Conservation (phyloP, 2,113 vertebrate species). For the Delphinus delphis region DNA sequence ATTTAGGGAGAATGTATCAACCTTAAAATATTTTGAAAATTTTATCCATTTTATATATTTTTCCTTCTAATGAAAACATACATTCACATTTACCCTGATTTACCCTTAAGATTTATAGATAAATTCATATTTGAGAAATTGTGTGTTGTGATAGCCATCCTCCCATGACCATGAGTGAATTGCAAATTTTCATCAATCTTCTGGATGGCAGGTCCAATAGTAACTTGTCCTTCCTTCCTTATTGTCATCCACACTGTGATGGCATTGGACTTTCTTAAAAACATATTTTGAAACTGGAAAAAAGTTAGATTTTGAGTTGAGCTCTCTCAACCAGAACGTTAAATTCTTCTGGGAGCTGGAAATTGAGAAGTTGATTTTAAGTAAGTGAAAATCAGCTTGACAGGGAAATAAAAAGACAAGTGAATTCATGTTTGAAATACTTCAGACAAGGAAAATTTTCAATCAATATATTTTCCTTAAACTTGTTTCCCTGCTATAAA, state of each 20-base stretch:
- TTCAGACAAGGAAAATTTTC: not conserved
- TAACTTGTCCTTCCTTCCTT: not conserved
- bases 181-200: not conserved
- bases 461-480: not conserved
- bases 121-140: not conserved
- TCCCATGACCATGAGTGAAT: not conserved
- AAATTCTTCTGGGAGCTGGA: not conserved
- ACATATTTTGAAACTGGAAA: not conserved
- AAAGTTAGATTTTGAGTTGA: not conserved
- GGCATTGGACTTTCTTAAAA: not conserved
- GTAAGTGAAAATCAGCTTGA: slow-evolving; percentile 28
- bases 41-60: not conserved
- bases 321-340: not conserved
- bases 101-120: not conserved
- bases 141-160: not conserved
- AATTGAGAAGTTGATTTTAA: slow-evolving; percentile 35
- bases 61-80: not conserved
- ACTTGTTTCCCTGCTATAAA: not conserved
- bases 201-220: not conserved
- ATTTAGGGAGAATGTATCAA: not conserved
- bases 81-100: not conserved
- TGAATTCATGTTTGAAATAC: slow-evolving; percentile 3
- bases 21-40: not conserved
- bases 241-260: not conserved
- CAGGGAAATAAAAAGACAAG: slow-evolving; percentile 12